Evolutionary conservation across 2,797 vertebrate species (phyloP).

Genomic region (Pseudomugil tenellus): DNA sequence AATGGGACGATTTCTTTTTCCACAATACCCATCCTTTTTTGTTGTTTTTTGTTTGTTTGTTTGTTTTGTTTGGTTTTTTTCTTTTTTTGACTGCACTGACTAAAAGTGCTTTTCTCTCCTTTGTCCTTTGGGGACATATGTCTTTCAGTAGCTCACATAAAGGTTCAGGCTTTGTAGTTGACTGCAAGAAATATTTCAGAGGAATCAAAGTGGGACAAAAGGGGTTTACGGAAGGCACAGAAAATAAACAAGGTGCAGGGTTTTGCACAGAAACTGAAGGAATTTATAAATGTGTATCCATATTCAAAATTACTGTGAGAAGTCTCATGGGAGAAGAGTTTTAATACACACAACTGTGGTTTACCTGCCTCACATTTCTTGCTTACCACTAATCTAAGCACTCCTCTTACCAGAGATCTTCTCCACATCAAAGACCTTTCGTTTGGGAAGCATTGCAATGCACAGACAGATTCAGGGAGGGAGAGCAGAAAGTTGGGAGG

Average conservation of each 20-base stretch:
- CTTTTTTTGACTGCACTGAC: slow-evolving; percentile 21
- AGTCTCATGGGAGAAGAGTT: slow-evolving; percentile 32
- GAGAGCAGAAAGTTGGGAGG: slow-evolving; percentile 4
- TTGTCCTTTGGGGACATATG: slow-evolving; percentile 46
- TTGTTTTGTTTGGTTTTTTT: too few relatives aligned
- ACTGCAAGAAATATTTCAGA: slow-evolving; percentile 48
- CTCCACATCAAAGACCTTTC: slow-evolving; percentile 62
- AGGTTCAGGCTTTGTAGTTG: slow-evolving; percentile 52
- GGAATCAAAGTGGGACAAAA: slow-evolving; percentile 45
- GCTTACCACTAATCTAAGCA: slow-evolving; percentile 36
- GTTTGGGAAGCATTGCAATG: slow-evolving; percentile 51
- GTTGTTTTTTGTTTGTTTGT: too few relatives aligned
- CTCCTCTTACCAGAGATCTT: slow-evolving; percentile 51
- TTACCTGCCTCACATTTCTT: slow-evolving; percentile 52
- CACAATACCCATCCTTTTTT: slow-evolving; percentile 23
- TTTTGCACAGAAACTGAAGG: neutral
- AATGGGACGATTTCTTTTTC: slow-evolving; percentile 29
- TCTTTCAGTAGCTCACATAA: slow-evolving; percentile 52
- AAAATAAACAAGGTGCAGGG: slow-evolving; percentile 17
- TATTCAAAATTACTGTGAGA: slow-evolving; percentile 5
- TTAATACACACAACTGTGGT: slow-evolving; percentile 23
- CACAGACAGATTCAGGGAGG: slow-evolving; percentile 31
- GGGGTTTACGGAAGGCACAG: slow-evolving; percentile 20
- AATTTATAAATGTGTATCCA: slow-evolving; percentile 18
- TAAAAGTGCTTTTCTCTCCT: slow-evolving; percentile 45